Conservation (phyloP, 2,797 vertebrate genomes). For the Poliocrania exsul region DNA sequence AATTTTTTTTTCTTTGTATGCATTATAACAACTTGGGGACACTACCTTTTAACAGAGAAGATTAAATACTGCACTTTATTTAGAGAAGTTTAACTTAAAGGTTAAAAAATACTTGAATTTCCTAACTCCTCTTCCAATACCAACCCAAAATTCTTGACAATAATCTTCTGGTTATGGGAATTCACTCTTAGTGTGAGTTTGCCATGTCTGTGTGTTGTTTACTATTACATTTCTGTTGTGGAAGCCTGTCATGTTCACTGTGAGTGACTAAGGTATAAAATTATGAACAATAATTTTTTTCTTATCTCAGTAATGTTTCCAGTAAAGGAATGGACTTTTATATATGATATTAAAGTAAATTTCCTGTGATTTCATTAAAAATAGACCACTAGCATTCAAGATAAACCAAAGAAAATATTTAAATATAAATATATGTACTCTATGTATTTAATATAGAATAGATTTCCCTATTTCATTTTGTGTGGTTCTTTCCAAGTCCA, state of each 20-base stretch:
- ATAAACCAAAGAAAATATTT: not conserved
- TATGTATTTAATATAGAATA: not conserved
- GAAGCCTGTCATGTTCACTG: not conserved
- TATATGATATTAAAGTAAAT: not conserved
- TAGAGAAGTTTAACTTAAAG: not conserved
- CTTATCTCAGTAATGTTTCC: not conserved
- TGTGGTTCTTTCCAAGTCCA: rapidly evolving
- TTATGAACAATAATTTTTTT: not conserved
- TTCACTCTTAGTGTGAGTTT: not conserved
- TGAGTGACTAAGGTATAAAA: not conserved
- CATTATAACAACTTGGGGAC: not conserved
- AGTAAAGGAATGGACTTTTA: not conserved
- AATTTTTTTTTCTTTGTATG: not conserved
- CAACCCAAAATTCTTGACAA: not conserved
- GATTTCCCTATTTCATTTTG: not conserved
- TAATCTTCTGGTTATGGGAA: not conserved
- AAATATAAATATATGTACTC: not conserved
- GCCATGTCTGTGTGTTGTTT: not conserved
- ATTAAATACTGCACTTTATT: not conserved
- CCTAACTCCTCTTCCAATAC: not conserved
- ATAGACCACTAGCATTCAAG: not conserved
- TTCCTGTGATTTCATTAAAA: not conserved
- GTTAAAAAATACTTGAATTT: not conserved
- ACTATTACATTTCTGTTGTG: not conserved
- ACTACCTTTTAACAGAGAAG: not conserved